These are phyloP conservation scores for Spicauda simplicius DNA, from an alignment of 2,888 invertebrate species.

Conservation along the genomic window DNA sequence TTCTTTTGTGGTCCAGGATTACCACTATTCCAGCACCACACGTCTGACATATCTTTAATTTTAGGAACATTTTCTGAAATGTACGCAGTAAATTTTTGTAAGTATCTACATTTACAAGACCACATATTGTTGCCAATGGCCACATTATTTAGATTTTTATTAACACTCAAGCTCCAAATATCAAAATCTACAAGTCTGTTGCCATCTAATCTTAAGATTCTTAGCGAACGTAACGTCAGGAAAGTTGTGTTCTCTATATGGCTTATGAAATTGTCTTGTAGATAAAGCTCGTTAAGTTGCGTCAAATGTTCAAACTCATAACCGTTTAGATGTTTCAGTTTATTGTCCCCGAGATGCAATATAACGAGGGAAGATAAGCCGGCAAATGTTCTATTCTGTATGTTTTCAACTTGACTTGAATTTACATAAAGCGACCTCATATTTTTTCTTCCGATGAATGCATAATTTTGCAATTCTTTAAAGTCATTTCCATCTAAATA, in stretches of 20 bases:
- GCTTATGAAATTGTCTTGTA: constrained; percentile 93
- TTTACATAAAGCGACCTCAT: constrained; percentile 94
- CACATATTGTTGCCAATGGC: constrained; percentile 94
- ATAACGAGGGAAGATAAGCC: constrained; percentile 92
- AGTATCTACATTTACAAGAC: constrained; percentile 95
- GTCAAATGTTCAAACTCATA: constrained; percentile 93
- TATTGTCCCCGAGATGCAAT: constrained; percentile 94
- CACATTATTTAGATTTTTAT: constrained; percentile 88
- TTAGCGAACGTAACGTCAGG: constrained; percentile 89
- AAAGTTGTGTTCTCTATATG: constrained; percentile 92
- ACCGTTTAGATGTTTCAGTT: constrained; percentile 90
- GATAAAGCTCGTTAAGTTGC: constrained; percentile 91
- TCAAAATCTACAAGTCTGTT: constrained; percentile 92
- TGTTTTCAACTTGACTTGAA: constrained; percentile 91
- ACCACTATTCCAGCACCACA: constrained; percentile 91
- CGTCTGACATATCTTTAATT: constrained; percentile 89
- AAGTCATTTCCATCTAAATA: constrained; percentile 96
- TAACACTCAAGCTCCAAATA: constrained; percentile 89
- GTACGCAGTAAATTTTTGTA: constrained; percentile 92
- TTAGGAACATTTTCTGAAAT: constrained; percentile 91
- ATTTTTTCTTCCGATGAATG: constrained; percentile 96
- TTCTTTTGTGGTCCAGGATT: constrained; percentile 88
- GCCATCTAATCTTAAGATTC: constrained; percentile 92
- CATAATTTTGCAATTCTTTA: constrained; percentile 93
- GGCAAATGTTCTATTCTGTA: constrained; percentile 95